These are phyloP conservation scores for Aspidiotus rigidus DNA, from an alignment of 2,888 invertebrate species.

Conservation along the genomic window DNA sequence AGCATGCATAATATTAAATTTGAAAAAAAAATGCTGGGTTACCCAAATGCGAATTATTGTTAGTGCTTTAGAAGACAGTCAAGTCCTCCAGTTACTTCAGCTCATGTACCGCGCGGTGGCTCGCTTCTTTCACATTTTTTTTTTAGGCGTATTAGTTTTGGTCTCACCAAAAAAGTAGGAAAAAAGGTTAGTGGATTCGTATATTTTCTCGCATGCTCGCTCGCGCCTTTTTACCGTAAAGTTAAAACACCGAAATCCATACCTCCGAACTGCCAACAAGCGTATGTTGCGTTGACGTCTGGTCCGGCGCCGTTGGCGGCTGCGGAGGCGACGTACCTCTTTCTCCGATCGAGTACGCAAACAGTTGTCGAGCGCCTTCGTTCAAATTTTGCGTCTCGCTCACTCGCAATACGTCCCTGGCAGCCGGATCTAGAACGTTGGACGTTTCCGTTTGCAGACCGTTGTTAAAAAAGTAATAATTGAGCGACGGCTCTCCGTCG, in stretches of 20 bases:
- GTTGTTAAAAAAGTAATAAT: not conserved
- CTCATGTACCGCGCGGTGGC: constrained; percentile 19
- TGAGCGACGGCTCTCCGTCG: not conserved
- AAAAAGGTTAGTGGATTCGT: constrained; percentile 8
- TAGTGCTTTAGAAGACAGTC: constrained; percentile 20
- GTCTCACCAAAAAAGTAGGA: not conserved
- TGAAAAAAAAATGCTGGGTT: not conserved
- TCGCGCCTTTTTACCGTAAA: constrained; percentile 2
- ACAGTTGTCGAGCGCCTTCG: not conserved
- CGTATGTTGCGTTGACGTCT: too few species aligned
- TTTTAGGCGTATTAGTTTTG: constrained; percentile 19
- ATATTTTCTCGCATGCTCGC: constrained; percentile 16
- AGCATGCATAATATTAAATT: constrained; percentile 5
- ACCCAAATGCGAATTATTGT: constrained; percentile 24
- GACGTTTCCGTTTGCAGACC: not conserved
- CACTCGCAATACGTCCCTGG: constrained; percentile 4
- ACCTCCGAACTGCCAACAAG: constrained; percentile 10
- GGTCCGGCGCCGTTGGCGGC: not conserved
- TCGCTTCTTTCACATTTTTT: not conserved
- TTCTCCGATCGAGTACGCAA: not conserved
- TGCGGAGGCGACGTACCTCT: not conserved
- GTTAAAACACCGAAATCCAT: constrained; percentile 16
- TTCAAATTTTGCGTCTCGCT: constrained; percentile 17
- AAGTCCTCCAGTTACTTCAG: constrained; percentile 29
- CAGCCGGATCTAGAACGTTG: not conserved